Base-by-base conservation (phyloP, 2,888 invertebrate genomes). In the Helobdella robusta region DNA sequence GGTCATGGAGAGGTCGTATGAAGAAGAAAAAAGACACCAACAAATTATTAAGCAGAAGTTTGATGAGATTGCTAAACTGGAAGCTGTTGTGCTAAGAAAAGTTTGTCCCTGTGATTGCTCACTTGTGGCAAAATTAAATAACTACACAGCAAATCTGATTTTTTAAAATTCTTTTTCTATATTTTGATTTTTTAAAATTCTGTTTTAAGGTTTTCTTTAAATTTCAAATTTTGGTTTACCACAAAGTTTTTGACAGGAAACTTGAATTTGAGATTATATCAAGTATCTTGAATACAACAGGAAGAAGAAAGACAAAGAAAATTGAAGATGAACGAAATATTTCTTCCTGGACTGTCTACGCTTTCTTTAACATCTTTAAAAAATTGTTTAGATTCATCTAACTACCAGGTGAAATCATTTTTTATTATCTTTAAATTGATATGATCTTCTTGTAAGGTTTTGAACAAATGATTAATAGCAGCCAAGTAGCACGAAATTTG, bases 1-100 rank as follows among this genome's bases (percentile, higher is more conserved):
- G 23, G 78, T 79, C 23, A 78, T 79, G 15, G 75, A 78, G 69
- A 79, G 78, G 67, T 76, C 68, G 6, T 62, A 67, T 15, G 70
- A 70, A 44, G 62, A 68, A 65, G 70, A 70, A 36, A 34, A 66
- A 30, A 65, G 28, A 25, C 40, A 66, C 5, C 69, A 70, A 56
- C 67, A 59, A 20, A 59, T 75, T 61, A 77, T 79, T 23, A 73
- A 74, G 50, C 71, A 73, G 44, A 78, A 78, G 66, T 70, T 79
- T 28, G 79, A 79, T 63, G 78, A 79, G 67, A 79, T 79, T 34
- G 73, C 77, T 0, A 79, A 79, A 65, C 75, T 79, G 46, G 79
- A 79, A 69, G 70, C 77, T 23, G 79, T 79, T 23, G 69, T 74
- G 28, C 69, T 20, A 8, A 40, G 46, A 61, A 40, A 76, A 73